Conservation (phyloP, 2,888 invertebrate species). For the Andrena trimmerana region DNA sequence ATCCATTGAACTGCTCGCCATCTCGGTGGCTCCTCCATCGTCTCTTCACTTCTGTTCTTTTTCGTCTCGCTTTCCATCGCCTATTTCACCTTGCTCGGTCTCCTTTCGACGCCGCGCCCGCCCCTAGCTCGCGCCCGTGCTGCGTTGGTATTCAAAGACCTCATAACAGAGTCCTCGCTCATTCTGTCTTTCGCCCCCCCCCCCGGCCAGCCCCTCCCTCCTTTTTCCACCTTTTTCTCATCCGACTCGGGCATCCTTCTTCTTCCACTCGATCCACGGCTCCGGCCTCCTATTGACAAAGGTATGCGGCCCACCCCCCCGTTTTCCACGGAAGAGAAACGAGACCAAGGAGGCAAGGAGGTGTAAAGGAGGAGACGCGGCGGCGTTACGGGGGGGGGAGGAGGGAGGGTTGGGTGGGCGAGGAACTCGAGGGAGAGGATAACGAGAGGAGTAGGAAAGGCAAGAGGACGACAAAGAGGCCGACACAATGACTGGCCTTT, state of each 20-base stretch:
- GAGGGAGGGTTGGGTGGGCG: background rate
- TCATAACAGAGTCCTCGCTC: conserved; percentile 72
- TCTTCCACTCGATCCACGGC: conserved; percentile 42
- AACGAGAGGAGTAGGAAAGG: conserved; percentile 72
- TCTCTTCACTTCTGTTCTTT: conserved; percentile 54
- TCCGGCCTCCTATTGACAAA: conserved; percentile 66
- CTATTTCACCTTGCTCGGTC: conserved; percentile 42
- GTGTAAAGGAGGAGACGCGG: conserved; percentile 56
- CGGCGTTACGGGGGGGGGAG: conserved; percentile 19
- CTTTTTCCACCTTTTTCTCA: conserved; percentile 52
- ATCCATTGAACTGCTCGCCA: conserved; percentile 66
- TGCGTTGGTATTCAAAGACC: conserved; percentile 73
- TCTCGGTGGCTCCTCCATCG: conserved; percentile 33
- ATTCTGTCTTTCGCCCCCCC: conserved; percentile 54
- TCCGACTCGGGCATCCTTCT: conserved; percentile 31
- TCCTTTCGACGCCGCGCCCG: conserved; percentile 16
- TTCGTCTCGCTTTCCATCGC: conserved; percentile 53
- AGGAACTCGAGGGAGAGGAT: conserved; percentile 51
- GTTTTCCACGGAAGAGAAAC: conserved; percentile 68
- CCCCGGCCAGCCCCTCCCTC: background rate
- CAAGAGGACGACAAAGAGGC: conserved; percentile 72
- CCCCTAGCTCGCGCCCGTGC: conserved; percentile 11
- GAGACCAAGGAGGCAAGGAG: conserved; percentile 65
- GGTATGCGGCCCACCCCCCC: conserved; percentile 62
- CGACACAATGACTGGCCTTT: conserved; percentile 76